phyloP scores from a whole-genome alignment of 2,113 vertebrate genomes.

The Oophaga pumilio region DNA sequence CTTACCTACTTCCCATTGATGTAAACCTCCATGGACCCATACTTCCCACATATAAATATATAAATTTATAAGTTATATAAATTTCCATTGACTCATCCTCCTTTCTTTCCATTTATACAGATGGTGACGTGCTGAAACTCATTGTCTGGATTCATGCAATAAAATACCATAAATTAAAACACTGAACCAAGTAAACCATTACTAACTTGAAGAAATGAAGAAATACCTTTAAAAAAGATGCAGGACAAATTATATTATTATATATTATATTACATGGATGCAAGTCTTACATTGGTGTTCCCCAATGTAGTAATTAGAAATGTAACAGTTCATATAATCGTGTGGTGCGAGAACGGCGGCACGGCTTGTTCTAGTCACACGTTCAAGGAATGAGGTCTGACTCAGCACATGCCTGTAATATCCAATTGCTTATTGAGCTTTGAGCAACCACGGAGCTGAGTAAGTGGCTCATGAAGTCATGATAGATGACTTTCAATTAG shows the following conservation, averaged over 20 bases:
- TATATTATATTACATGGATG: neutral
- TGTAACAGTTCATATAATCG: neutral
- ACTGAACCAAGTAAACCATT: too few relatives aligned
- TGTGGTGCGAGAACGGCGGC: neutral
- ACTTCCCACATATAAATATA: too few relatives aligned
- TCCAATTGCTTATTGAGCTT: slow-evolving; percentile 44
- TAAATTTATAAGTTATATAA: too few relatives aligned
- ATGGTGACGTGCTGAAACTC: neutral
- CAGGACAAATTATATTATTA: neutral
- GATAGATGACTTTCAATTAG: slow-evolving; percentile 49
- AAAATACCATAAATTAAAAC: too few relatives aligned
- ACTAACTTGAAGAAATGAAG: too few relatives aligned
- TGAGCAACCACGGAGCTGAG: neutral
- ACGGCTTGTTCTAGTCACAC: neutral
- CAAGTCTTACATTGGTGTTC: neutral
- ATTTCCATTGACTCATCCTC: neutral
- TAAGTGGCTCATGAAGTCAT: slow-evolving; percentile 34
- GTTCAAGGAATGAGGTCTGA: slow-evolving; percentile 37
- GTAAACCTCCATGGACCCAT: neutral
- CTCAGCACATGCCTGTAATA: slow-evolving; percentile 43
- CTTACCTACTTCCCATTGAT: neutral
- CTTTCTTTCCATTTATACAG: neutral
- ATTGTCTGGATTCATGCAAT: neutral
- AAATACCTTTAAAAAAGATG: neutral
- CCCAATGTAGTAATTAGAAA: neutral